phyloP scores from a whole-genome alignment of 2,888 invertebrate genomes.

The Lordiphosa fenestrarum region DNA sequence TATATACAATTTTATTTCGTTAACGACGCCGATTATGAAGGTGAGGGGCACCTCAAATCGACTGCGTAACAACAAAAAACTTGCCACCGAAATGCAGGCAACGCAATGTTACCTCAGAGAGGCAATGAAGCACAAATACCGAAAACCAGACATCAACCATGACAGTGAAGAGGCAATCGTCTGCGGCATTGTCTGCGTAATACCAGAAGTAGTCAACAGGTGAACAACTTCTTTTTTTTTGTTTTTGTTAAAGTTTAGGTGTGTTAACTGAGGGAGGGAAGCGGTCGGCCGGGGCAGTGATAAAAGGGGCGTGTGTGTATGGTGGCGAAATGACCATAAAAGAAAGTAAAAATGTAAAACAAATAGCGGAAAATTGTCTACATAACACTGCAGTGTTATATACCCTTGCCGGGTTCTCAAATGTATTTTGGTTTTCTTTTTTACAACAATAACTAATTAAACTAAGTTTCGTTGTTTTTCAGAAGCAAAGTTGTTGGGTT shows the following conservation, averaged over 20 bases:
- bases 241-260: not conserved
- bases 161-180: slow-evolving; percentile 50
- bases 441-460: too few relatives aligned
- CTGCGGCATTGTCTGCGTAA: slow-evolving; percentile 50
- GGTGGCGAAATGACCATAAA: slow-evolving; percentile 35
- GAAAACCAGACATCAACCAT: slow-evolving; percentile 46
- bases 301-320: slow-evolving; percentile 7
- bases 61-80: slow-evolving; percentile 59
- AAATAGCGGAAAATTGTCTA: slow-evolving; percentile 20
- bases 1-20: slow-evolving; percentile 16
- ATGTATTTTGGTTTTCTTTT: too few relatives aligned
- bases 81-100: slow-evolving; percentile 49
- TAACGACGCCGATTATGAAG: slow-evolving; percentile 31
- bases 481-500: too few relatives aligned
- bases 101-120: slow-evolving; percentile 14
- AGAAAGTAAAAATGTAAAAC: slow-evolving; percentile 29
- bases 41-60: slow-evolving; percentile 27
- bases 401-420: too few relatives aligned
- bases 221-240: slow-evolving; percentile 50
- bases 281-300: not conserved
- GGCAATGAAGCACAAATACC: slow-evolving; percentile 47
- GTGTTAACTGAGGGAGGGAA: not conserved
- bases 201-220: slow-evolving; percentile 71
- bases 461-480: too few relatives aligned
- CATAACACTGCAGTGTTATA: too few relatives aligned